Evolutionary conservation across 2,113 vertebrate species (phyloP), one percentile per base, ranked within the genome.

Genomic region (Limanda limanda): DNA sequence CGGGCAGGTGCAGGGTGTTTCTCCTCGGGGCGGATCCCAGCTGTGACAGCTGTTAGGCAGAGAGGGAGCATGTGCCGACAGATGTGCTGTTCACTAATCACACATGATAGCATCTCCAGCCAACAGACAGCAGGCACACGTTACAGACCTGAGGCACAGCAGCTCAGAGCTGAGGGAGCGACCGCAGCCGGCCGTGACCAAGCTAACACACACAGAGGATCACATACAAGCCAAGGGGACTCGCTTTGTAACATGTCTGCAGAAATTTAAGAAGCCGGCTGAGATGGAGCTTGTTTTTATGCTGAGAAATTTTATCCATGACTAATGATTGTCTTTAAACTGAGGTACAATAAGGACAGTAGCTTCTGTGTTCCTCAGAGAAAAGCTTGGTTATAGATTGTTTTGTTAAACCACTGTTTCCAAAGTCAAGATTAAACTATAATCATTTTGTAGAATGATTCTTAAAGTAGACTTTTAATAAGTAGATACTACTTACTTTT

Each of bases 1-100:
- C 81, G n/a, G 76, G 88, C 93, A 94, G 92, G 92, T 92, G 90
- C 77, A 68, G 79, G 71, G n/a, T 27, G 74, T 85, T 78, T 64
- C 66, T 68, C 79, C 85, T 78, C 61, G 8, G 85, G 84, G 69
- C 77, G 68, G 58, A 68, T 73, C n/a, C 69, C 40, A 79, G 65
- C 83, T 70, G 20, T 66, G 90, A 89, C 91, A 63, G 86, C 76
- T 86, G 25, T 81, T 68, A 79, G 15, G 76, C 62, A 60, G 71
- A 65, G 6, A 48, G 65, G 66, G 58, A 68, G 23, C 68, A 48
- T 71, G 89, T 89, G 70, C 68, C 82, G 81, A 81, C 78, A 78
- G 68, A 83, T 76, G 59, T 27, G 17, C 48, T 59, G 75, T 35
- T 67, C 66, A 69, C 67, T 82, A 62, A 82, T 86, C 65, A 72